These are phyloP conservation scores for Trichogramma dendrolimi DNA, from an alignment of 2,888 invertebrate species.

Conservation along the genomic window DNA sequence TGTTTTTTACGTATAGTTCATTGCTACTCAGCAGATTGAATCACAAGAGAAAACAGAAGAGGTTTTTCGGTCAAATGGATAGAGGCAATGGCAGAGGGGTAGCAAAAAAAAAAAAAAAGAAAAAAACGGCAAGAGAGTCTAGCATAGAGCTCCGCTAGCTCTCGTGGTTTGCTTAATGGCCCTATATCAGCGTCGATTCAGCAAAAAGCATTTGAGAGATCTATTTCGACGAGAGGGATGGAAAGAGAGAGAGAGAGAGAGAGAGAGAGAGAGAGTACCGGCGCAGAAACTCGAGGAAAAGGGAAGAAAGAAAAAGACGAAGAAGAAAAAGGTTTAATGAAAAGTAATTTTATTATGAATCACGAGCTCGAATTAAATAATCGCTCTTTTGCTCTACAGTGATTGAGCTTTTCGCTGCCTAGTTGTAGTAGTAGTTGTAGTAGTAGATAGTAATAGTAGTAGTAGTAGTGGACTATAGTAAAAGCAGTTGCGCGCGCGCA, in stretches of 20 bases:
- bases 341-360: conserved; percentile 1
- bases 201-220: conserved; percentile 14
- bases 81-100: no score
- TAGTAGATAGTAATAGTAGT: no score
- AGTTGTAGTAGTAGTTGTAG: no score
- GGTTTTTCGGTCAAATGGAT: conserved; percentile 7
- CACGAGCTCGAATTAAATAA: no score
- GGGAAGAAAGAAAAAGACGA: no score
- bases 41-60: conserved; percentile 8
- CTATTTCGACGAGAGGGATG: not conserved
- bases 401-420: no score
- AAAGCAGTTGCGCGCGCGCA: no score
- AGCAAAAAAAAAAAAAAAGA: not conserved
- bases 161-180: conserved; percentile 3
- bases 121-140: not conserved
- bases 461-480: no score
- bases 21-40: conserved; percentile 7
- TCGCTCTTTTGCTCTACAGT: no score
- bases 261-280: not conserved
- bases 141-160: conserved; percentile 4
- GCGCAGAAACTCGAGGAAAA: not conserved
- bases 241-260: no score
- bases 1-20: not conserved
- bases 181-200: conserved; percentile 14
- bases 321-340: not conserved